Evolutionary conservation across 2,888 invertebrate genomes (phyloP), one percentile per base, ranked within the genome.

Genomic region (Gymnosoma rotundatum): DNA sequence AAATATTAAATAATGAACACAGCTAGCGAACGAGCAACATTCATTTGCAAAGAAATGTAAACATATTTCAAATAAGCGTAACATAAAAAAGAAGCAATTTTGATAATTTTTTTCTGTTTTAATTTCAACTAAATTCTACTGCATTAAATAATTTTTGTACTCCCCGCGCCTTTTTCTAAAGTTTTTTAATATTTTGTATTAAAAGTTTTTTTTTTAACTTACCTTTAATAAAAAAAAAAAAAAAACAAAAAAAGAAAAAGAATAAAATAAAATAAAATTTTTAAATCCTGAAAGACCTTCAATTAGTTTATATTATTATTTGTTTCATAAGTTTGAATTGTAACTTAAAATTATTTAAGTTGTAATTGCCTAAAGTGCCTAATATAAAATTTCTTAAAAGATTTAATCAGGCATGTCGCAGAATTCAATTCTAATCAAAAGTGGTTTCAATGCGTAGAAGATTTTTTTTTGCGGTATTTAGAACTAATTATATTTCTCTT

Each of bases 121-220:
- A 38, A 25, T 64, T 58, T 58, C 25, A 70, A 50, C 80, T 80
- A 80, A 78, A 70, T 67, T 50, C 83, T 83, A 78, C 72, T 12
- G 18, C 7, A 66, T 50, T 25, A 70, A 48, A 63, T 60, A 63
- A 70, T 38, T 64, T 72, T 75, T 45, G 61, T 81, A 84, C 84
- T 84, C 84, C 83, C 84, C 81, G 84, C 76, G 76, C 81, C 84
- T 67, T 74, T 76, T 66, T 81, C 75, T 76, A 75, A 25, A 18
- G 48, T 67, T 66, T 18, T 10, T 25, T 32, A 45, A 16, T 9
- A 42, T 14, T 18, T 32, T 21, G 9, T 4, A 20, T 18, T 38
- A 25, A 52, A 52, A 8, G 16, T 25, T 32, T 70, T 18, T 70
- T 18, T 32, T 54, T 54, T 4, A 61, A 78, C 78, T 78, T 78